These are phyloP conservation scores for Drosophila anomalata DNA, from an alignment of 2,888 invertebrate genomes.

Conservation along the genomic window DNA sequence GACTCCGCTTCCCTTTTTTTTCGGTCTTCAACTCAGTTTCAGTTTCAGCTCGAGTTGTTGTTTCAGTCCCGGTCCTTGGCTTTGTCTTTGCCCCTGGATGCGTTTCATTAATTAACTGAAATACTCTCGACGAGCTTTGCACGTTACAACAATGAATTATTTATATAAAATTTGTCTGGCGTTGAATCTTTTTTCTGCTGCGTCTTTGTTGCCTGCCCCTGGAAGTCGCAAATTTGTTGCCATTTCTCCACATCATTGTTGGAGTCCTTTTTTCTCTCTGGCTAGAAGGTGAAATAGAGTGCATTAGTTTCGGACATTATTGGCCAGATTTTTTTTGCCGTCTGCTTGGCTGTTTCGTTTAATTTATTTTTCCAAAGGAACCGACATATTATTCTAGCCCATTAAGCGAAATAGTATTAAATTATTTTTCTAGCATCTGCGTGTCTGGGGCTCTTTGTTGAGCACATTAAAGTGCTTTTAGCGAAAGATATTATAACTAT, in stretches of 20 bases:
- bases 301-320: slow-evolving; percentile 58
- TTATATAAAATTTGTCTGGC: slow-evolving; percentile 81
- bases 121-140: slow-evolving; percentile 77
- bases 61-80: slow-evolving; percentile 35
- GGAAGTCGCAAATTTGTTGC: slow-evolving; percentile 49
- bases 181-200: slow-evolving; percentile 11
- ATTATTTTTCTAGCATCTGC: slow-evolving; percentile 8
- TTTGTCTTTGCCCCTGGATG: slow-evolving; percentile 57
- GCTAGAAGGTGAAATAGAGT: slow-evolving; percentile 60
- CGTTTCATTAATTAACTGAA: slow-evolving; percentile 82
- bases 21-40: slow-evolving; percentile 1
- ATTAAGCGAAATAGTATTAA: background rate
- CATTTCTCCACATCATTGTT: slow-evolving; percentile 39
- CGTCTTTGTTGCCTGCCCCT: slow-evolving; percentile 50
- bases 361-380: background rate
- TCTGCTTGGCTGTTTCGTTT: background rate
- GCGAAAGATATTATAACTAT: slow-evolving; percentile 5
- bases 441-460: slow-evolving; percentile 18
- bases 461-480: slow-evolving; percentile 32
- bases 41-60: slow-evolving; percentile 16
- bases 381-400: background rate
- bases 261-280: slow-evolving; percentile 20
- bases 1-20: slow-evolving; percentile 26
- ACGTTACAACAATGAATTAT: slow-evolving; percentile 82
- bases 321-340: slow-evolving; percentile 36